A percentile compares a stretch with the other conserved stretches of the same genome.
Conservation (phyloP, 2,888 invertebrate species). For the Entomobrya multifasciata region DNA sequence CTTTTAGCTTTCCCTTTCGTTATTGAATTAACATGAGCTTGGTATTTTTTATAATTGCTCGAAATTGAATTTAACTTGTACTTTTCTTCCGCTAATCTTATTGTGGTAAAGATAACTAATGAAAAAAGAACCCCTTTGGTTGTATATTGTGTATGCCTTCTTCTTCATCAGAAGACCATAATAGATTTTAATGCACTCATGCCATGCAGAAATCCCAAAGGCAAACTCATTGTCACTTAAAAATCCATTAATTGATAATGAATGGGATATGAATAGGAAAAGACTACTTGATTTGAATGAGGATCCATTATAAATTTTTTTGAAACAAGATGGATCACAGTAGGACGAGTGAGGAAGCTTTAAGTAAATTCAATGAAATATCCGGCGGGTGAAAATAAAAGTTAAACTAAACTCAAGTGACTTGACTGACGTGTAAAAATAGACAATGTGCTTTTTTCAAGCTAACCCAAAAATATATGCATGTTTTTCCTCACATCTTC, state of each 20-base stretch:
- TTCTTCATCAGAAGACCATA: too few relatives aligned
- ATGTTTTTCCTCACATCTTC: background rate
- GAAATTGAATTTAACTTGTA: background rate
- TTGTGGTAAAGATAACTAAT: background rate
- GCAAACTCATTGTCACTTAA: constrained; percentile 41
- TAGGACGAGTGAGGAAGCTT: background rate
- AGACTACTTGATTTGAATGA: constrained; percentile 5
- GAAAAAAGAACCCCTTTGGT: background rate
- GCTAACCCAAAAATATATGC: background rate
- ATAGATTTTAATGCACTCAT: too few relatives aligned
- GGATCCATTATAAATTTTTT: background rate
- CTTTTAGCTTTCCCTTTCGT: background rate
- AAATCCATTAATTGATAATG: constrained; percentile 56
- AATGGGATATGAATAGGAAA: constrained; percentile 2
- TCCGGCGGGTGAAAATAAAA: background rate
- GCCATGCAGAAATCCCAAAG: background rate
- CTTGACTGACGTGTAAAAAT: background rate
- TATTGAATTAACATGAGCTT: background rate
- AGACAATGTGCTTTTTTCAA: constrained; percentile 1
- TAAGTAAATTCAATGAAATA: constrained; percentile 17
- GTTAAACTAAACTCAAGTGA: too few relatives aligned
- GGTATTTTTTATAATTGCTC: background rate
- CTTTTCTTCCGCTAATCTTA: background rate
- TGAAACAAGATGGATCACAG: background rate
- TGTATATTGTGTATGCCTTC: too few relatives aligned